phyloP scores from a whole-genome alignment of 2,797 vertebrate species.

The Clarias platycephalus region DNA sequence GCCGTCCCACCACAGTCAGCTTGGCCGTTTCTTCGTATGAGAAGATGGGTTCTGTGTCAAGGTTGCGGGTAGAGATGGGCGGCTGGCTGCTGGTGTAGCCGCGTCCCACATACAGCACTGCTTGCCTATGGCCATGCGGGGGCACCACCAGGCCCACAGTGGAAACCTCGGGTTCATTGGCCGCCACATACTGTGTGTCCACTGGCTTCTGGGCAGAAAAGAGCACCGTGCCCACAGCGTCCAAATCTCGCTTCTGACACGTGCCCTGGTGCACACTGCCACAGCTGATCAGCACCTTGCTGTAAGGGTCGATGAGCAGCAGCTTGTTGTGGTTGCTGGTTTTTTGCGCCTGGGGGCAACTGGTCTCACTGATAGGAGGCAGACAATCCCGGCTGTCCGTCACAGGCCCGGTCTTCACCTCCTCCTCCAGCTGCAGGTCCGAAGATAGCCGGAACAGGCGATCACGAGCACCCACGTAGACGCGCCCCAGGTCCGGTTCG shows the following conservation, averaged over 20 bases:
- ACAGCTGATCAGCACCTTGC: conserved; percentile 88
- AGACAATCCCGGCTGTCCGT: conserved; percentile 92
- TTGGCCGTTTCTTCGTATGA: conserved; percentile 97
- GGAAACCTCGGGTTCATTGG: conserved; percentile 91
- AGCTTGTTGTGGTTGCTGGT: conserved; percentile 95
- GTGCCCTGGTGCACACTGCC: conserved; percentile 94
- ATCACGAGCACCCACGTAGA: conserved; percentile 92
- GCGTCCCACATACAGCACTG: conserved; percentile 90
- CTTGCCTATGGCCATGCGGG: conserved; percentile 75
- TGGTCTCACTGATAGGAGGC: conserved; percentile 83
- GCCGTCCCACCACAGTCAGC: conserved; percentile 88
- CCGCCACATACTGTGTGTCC: conserved; percentile 94
- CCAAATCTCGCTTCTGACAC: conserved; percentile 88
- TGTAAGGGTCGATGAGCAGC: conserved; percentile 82
- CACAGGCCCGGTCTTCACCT: conserved; percentile 83
- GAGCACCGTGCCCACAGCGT: conserved; percentile 72
- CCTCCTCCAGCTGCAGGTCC: conserved; percentile 73
- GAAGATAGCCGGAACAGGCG: conserved; percentile 88
- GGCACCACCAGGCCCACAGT: conserved; percentile 89
- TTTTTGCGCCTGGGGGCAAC: conserved; percentile 85
- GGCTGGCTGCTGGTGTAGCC: conserved; percentile 96
- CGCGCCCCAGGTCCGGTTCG: conserved; percentile 77
- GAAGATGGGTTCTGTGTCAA: conserved; percentile 86
- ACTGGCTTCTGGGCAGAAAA: conserved; percentile 88
- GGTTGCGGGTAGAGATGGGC: conserved; percentile 92